Conservation (phyloP, 2,113 vertebrate species). For the Daphoenositta chrysoptera region DNA sequence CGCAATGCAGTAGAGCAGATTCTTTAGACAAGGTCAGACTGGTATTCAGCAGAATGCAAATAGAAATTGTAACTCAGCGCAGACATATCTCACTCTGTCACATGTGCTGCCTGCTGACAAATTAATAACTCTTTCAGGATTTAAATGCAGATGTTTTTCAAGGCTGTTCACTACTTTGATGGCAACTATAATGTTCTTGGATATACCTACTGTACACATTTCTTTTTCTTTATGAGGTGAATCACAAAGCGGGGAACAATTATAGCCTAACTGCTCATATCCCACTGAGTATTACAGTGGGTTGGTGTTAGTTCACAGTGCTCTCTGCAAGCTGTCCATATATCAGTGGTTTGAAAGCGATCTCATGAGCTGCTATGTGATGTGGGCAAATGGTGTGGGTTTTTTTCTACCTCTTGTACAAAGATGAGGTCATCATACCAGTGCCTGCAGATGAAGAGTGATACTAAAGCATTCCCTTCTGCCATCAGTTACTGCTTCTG, state of each 20-base stretch:
- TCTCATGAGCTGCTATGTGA: background rate
- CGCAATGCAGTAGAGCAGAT: background rate
- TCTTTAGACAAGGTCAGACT: slow-evolving; percentile 36
- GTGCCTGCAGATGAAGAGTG: background rate
- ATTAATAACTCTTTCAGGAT: slow-evolving; percentile 29
- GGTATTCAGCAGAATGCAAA: slow-evolving; percentile 34
- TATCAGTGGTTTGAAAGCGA: background rate
- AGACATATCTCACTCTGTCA: slow-evolving; percentile 29
- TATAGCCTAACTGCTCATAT: background rate
- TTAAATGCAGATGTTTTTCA: slow-evolving; percentile 1
- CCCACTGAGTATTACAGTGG: background rate
- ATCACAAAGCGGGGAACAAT: background rate
- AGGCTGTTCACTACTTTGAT: background rate
- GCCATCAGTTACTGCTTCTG: background rate
- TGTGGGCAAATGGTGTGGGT: background rate
- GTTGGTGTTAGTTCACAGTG: background rate
- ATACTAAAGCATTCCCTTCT: background rate
- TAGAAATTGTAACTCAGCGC: background rate
- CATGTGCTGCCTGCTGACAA: background rate
- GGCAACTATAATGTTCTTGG: background rate
- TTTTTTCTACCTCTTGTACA: background rate
- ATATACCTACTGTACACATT: background rate
- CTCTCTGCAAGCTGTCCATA: background rate
- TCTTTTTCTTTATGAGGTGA: background rate
- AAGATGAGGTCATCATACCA: background rate